Evolutionary conservation across 2,113 vertebrate genomes (phyloP).

Genomic region (Lophotis ruficrista): DNA sequence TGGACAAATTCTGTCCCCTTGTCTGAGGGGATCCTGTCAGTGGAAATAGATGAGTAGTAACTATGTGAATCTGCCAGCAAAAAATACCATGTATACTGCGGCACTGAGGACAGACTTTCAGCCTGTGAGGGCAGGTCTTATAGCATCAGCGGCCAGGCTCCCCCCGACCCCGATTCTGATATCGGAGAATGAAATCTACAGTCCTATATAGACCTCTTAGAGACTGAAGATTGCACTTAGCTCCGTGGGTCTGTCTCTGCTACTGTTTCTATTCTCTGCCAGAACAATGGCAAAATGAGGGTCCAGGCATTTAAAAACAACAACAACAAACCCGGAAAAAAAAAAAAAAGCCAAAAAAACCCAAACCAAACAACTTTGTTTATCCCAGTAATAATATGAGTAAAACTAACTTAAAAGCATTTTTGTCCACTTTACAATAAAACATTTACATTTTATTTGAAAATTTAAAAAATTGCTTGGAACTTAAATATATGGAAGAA

Average conservation of each 20-base stretch:
- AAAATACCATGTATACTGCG: background rate
- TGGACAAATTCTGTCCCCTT: background rate
- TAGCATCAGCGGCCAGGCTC: background rate
- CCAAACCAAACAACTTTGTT: background rate
- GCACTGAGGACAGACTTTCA: background rate
- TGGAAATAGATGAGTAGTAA: background rate
- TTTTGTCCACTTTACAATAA: background rate
- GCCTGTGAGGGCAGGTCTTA: background rate
- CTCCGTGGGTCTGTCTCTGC: background rate
- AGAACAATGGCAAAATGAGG: background rate
- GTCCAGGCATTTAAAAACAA: background rate
- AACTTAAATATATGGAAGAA: background rate
- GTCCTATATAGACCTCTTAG: background rate
- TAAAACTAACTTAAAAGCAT: background rate
- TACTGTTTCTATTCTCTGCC: background rate
- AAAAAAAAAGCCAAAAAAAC: too few species aligned
- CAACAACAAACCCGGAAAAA: too few species aligned
- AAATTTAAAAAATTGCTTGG: background rate
- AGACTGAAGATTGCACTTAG: background rate
- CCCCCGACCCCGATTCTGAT: background rate
- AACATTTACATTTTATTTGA: background rate
- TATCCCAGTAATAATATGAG: background rate
- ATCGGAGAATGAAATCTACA: background rate
- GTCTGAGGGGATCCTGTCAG: background rate
- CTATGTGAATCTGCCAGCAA: background rate